A percentile compares a stretch with the other conserved stretches of the same genome.
Evolutionary conservation across 2,113 vertebrate genomes (phyloP).

Genomic region (Addax nasomaculatus): DNA sequence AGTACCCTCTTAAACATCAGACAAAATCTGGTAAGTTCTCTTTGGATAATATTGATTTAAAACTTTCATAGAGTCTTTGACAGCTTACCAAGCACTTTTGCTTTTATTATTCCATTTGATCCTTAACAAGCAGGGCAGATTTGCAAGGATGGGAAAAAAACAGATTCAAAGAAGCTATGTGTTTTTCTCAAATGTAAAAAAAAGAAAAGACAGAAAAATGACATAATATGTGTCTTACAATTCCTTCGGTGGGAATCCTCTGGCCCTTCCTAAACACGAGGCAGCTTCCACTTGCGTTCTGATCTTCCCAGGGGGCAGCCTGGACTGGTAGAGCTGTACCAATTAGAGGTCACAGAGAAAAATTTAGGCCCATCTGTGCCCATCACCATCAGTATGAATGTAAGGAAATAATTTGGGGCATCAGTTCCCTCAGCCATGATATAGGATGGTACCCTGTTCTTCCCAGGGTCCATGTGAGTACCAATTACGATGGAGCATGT

Average conservation of each 20-base stretch:
- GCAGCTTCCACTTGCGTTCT: background rate
- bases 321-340: background rate
- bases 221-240: background rate
- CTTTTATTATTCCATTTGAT: background rate
- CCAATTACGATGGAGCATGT: too few relatives aligned
- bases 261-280: background rate
- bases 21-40: background rate
- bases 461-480: too few relatives aligned
- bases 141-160: background rate
- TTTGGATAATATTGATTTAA: background rate
- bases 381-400: background rate
- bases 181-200: background rate
- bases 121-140: background rate
- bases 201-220: background rate
- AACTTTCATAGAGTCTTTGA: background rate
- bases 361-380: background rate
- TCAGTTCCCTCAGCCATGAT: too few relatives aligned
- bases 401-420: background rate
- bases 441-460: too few relatives aligned
- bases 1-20: background rate
- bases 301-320: background rate
- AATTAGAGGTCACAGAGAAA: background rate
- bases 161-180: background rate
- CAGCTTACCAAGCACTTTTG: background rate
- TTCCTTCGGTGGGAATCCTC: background rate